These are phyloP conservation scores for Strigamia transsilvanica DNA, from an alignment of 2,888 invertebrate genomes.

Conservation along the genomic window DNA sequence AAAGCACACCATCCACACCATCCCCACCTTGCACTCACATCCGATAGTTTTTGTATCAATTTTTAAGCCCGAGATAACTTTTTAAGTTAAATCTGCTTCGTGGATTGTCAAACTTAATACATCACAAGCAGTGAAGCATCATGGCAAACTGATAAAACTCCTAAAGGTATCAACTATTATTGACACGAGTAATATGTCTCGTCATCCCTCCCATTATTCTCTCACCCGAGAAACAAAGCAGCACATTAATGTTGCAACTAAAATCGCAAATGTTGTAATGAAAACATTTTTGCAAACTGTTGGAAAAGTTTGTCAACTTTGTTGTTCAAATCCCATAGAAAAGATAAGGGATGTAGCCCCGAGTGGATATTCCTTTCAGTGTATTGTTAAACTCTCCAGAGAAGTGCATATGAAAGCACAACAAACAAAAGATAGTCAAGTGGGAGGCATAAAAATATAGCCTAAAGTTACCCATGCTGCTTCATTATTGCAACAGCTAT, in stretches of 20 bases:
- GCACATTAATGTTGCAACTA: too few relatives aligned
- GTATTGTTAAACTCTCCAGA: slow-evolving; percentile 33
- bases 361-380: slow-evolving; percentile 29
- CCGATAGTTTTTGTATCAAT: slow-evolving; percentile 31
- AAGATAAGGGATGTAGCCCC: slow-evolving; percentile 33
- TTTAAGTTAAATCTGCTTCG: slow-evolving; percentile 12
- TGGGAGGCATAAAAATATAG: slow-evolving; percentile 28
- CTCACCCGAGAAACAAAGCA: background rate
- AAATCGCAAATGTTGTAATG: too few relatives aligned
- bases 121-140: slow-evolving; percentile 35
- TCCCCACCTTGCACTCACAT: background rate
- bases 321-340: slow-evolving; percentile 8
- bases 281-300: background rate
- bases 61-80: slow-evolving; percentile 42
- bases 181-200: slow-evolving; percentile 6
- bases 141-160: background rate
- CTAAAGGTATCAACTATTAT: slow-evolving; percentile 13
- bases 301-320: background rate
- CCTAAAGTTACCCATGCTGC: slow-evolving; percentile 12
- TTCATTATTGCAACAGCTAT: slow-evolving; percentile 21
- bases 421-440: slow-evolving; percentile 46
- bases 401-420: slow-evolving; percentile 26
- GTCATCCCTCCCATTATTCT: background rate
- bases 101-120: slow-evolving; percentile 39
- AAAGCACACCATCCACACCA: background rate